A percentile compares a stretch with the other conserved stretches of the same genome.
These are phyloP conservation scores for Hipposideros armiger DNA, from an alignment of 2,113 vertebrate species.

Conservation along the genomic window DNA sequence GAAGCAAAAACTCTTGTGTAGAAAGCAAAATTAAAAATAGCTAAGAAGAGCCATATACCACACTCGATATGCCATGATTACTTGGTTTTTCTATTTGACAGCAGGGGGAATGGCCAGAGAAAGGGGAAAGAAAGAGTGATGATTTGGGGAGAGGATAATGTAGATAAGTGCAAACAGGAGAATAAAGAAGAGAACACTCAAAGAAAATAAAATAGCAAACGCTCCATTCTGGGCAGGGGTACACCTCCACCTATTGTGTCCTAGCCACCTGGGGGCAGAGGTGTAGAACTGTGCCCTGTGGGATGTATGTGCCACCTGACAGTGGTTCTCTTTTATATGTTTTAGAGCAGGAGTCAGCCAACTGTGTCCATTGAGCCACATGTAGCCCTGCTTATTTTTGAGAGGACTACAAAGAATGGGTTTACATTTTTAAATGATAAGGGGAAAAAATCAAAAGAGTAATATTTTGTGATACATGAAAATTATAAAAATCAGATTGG, in stretches of 20 bases:
- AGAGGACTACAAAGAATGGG: not conserved
- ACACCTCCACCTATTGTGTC: not conserved
- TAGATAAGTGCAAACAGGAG: not conserved
- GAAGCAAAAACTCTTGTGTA: not conserved
- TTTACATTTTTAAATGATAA: conserved; percentile 9
- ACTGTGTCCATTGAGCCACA: not conserved
- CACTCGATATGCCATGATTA: not conserved
- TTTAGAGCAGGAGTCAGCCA: not conserved
- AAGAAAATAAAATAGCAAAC: not conserved
- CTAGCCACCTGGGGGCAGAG: not conserved
- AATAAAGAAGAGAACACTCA: not conserved
- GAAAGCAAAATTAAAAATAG: conserved; percentile 42
- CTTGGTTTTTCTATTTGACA: conserved; percentile 1
- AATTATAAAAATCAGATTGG: conserved; percentile 11
- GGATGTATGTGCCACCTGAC: not conserved
- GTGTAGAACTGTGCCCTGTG: not conserved
- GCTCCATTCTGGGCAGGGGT: not conserved
- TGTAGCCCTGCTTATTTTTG: not conserved
- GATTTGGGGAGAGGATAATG: not conserved
- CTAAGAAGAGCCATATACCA: not conserved
- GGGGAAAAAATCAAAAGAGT: not conserved
- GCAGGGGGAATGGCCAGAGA: not conserved
- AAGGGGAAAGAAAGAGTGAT: not conserved
- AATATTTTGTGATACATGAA: conserved; percentile 21
- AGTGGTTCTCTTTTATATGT: not conserved